Base-by-base conservation (phyloP, 53 echinoderm and acorn worm species). In the Patiria pectinifera region DNA sequence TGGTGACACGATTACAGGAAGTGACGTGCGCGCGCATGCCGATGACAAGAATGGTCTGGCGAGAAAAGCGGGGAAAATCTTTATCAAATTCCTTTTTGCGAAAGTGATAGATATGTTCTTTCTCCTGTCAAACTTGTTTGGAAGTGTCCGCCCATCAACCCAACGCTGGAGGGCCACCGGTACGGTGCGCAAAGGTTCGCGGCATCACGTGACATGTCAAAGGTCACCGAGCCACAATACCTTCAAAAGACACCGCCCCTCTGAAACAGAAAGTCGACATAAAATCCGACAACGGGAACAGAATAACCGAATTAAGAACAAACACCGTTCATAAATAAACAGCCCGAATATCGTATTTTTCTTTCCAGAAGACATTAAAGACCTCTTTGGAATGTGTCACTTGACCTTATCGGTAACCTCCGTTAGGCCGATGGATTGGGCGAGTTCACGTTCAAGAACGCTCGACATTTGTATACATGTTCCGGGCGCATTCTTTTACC, bases 301-400 rank as follows among this genome's bases (percentile, higher is more conserved):
- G 53, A 72, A 71, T 22, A 69, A 24, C 87, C 13, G 26, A 81
- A 24, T 80, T 80, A 47, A 46, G 69, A 90, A 48, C 80, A 90
- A 70, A 69, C 80, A 90, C 53, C 46, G 81, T 60, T 59, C 80
- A 49, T 80, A 90, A 90, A 90, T 81, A 90, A 90, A 90, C 90
- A 90, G 69, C 69, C 61, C 80, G 10, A 48, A 80, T 80, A 62
- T 63, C 80, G 46, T 43, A 47, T 69, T 90, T 80, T 81, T 4
- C 2, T n/a, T 11, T 35, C 21, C 11, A 70, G 71, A 70, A 16
- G 78, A 89, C 23, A 25, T 47, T 53, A 53, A 80, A 81, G 90
- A 81, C 69, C 75, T 86, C 69, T 22, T n/a, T 69, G 90, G 90
- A 90, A 90, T 90, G 90, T 81, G 90, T 23, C 63, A 81, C 90